Base-by-base conservation (phyloP, 30 jellyfish, hydroid and myxozoan genomes). In the Aurelia coerulea region DNA sequence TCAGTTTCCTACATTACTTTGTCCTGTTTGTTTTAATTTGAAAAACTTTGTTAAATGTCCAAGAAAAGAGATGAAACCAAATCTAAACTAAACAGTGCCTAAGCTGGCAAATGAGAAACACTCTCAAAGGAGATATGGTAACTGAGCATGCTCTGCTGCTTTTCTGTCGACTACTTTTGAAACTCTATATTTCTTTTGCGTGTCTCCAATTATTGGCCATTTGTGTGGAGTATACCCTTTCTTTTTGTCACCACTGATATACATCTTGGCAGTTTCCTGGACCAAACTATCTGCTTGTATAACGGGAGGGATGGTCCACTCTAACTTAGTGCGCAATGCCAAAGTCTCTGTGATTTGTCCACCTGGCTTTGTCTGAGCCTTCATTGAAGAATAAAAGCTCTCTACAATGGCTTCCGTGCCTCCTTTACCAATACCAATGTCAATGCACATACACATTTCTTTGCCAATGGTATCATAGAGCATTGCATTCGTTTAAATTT, bases 141-240 rank as follows among this genome's bases (percentile, higher is more conserved):
- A 23, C 29, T 23, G 29, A 23, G 29, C 29, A 23, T 23, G 29
- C 29, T 23, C 29, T 23, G 29, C 29, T 23, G 29, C 29, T 23
- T 23, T 76, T 35, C 74, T 53, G 33, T 76, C 87, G n/a, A 76
- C 35, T 2, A 76, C 87, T 41, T 76, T 76, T 63, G 87, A 76
- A 2, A 33, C 32, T 65, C 13, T 33, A 16, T 29, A 33, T 19
- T 5, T 65, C 13, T n/a, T 65, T 7, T 4, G 5, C 49, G 32
- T 34, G 59, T 76, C 87, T 1, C 87, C 87, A 54, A 76, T 31
- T 10, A 34, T 76, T 23, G 87, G 87, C 87, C 87, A 76, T 15
- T 37, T 53, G 46, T 76, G 87, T 5, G 62, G 3, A 2, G 23
- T 29, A 60, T 7, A 76, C 76, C 62, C 6, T n/a, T 34, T 58